Percentiles rank a stretch among this genome's conserved stretches.
Evolutionary conservation across 2,113 vertebrate species (phyloP).

Genomic region (Crotalus horridus): DNA sequence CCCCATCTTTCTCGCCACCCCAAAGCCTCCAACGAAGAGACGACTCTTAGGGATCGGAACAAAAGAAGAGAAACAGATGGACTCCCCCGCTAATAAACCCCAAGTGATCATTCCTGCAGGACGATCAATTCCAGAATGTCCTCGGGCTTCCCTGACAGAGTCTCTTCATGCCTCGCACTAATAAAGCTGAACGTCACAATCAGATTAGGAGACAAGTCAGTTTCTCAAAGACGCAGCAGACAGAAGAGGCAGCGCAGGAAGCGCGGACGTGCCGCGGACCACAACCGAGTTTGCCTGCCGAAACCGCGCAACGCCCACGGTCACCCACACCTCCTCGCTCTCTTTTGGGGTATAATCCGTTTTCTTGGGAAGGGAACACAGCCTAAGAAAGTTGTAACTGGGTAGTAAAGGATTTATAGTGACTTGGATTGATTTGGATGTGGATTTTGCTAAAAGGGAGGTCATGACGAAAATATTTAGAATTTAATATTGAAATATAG

Average conservation of each 20-base stretch:
- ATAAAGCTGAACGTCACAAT: constrained; percentile 75
- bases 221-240: constrained; percentile 68
- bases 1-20: constrained; percentile 74
- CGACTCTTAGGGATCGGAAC: constrained; percentile 78
- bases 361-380: constrained; percentile 76
- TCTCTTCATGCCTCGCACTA: constrained; percentile 76
- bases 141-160: constrained; percentile 78
- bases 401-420: too few species aligned
- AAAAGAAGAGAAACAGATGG: constrained; percentile 76
- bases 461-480: too few species aligned
- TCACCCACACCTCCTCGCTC: not conserved
- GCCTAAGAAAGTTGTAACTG: constrained; percentile 67
- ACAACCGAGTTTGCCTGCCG: not conserved
- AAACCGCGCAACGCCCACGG: not conserved
- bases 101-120: constrained; percentile 77
- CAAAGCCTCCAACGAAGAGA: constrained; percentile 75
- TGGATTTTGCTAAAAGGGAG: too few species aligned
- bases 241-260: constrained; percentile 11
- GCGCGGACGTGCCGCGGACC: not conserved
- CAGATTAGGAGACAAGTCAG: constrained; percentile 66
- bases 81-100: constrained; percentile 82
- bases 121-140: constrained; percentile 82
- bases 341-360: constrained; percentile 71
- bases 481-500: too few species aligned
- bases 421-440: too few species aligned